Evolutionary conservation across 2,797 vertebrate genomes (phyloP).

Genomic region (Pantherophis vulpinus): DNA sequence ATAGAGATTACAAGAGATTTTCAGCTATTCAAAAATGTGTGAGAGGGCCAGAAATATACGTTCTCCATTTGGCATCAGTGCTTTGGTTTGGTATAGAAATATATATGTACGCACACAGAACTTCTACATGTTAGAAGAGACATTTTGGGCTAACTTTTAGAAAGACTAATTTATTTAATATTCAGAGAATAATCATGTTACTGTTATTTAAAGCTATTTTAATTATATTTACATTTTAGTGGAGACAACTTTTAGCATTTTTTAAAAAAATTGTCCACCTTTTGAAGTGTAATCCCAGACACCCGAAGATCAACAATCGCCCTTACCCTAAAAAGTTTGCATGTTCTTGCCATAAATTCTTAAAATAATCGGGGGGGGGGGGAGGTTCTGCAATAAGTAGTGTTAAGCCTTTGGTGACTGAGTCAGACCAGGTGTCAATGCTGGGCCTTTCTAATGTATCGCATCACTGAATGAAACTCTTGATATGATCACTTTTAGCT

Average conservation of each 20-base stretch:
- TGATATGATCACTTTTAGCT: background rate
- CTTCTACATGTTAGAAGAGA: background rate
- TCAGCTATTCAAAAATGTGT: background rate
- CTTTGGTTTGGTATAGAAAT: background rate
- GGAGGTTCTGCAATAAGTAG: background rate
- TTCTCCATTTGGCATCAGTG: background rate
- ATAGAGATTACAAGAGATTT: background rate
- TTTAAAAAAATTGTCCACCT: background rate
- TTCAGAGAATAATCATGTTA: background rate
- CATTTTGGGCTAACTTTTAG: background rate
- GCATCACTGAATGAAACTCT: background rate
- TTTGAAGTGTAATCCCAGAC: background rate
- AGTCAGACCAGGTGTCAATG: background rate
- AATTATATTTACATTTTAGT: background rate
- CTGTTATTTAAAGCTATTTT: background rate
- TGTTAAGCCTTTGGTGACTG: background rate
- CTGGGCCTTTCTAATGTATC: background rate
- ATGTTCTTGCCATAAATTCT: background rate
- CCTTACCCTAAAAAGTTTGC: background rate
- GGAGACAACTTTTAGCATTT: background rate
- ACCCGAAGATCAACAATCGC: background rate
- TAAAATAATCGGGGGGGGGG: background rate
- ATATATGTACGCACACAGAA: background rate
- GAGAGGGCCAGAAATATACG: background rate
- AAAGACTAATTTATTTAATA: background rate